Evolutionary conservation across 2,888 invertebrate genomes (phyloP), one percentile per base, ranked within the genome.

Genomic region (Spodoptera littoralis): DNA sequence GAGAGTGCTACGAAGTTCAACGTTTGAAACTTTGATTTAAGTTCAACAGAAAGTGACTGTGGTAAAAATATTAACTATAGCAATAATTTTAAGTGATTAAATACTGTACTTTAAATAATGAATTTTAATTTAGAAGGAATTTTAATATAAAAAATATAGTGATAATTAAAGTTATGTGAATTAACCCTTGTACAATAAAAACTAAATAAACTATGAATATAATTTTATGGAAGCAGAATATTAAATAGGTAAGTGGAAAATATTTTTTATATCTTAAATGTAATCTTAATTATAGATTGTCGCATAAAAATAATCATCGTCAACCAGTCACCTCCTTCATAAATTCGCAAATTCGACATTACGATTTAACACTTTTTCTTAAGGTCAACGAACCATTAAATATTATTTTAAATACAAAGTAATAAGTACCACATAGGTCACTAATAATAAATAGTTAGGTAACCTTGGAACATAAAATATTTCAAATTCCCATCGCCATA

Each of bases 1-100:
- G 80, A 76, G 70, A 72, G 65, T 76, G 73, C 73, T 76, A 68
- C 80, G 79, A 78, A 66, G 65, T 47, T 72, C 65, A 56, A 61
- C 13, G 50, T 53, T 57, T 11, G 27, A 24, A 80, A 79, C 78
- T 79, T 79, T 69, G 68, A 73, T 73, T 65, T 73, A 36, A 61
- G 53, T 60, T 55, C 11, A 11, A 46, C 51, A 57, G 11, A 9
- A 63, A 70, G 78, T 78, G 80, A 58, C 48, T 68, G 70, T 71
- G 66, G 58, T 36, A 44, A 55, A 36, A 65, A 53, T 60, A 60
- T 50, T 30, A 62, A 72, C 60, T 48, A 13, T 59, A 60, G n/a
- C 54, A 56, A 43, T 50, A 30, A 51, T 53, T 59, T 0, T 43
- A 5, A 65, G 71, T 73, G 76, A 41, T n/a, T 44, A 55, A 53